A percentile compares a stretch with the other conserved stretches of the same genome.
These are phyloP conservation scores for Stictocephala bisonia DNA, from an alignment of 2,888 invertebrate genomes.

Conservation along the genomic window DNA sequence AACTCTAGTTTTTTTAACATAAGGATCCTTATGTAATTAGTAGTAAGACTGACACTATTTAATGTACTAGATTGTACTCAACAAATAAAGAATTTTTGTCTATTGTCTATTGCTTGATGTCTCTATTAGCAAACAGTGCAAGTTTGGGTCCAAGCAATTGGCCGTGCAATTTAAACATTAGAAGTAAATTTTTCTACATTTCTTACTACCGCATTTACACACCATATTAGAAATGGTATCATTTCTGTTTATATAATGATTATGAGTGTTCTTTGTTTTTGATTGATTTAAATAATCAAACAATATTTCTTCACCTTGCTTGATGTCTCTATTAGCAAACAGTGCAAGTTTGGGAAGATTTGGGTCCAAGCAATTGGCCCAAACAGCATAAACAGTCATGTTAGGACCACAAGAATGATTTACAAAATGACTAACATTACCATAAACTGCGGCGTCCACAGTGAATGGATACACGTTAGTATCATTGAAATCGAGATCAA, in stretches of 20 bases:
- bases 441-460: conserved; percentile 88
- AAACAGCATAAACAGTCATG: conserved; percentile 89
- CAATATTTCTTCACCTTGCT: conserved; percentile 85
- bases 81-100: too few species aligned
- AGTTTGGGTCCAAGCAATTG: conserved; percentile 89
- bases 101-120: conserved; percentile 80
- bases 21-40: too few species aligned
- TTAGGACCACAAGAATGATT: conserved; percentile 98
- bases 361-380: conserved; percentile 91
- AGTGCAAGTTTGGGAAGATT: conserved; percentile 89
- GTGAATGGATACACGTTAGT: conserved; percentile 79
- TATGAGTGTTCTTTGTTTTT: conserved; percentile 54
- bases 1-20: too few species aligned
- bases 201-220: conserved; percentile 79
- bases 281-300: conserved; percentile 83
- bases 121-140: conserved; percentile 85
- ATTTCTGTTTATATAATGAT: conserved; percentile 53
- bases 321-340: conserved; percentile 85
- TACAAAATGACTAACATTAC: conserved; percentile 94
- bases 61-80: too few species aligned
- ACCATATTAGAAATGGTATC: conserved; percentile 64
- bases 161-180: too few species aligned
- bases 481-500: conserved; percentile 93
- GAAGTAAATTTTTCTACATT: conserved; percentile 82
- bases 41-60: too few species aligned